These are phyloP conservation scores for Meteorus cinctellus DNA, from an alignment of 2,888 invertebrate genomes.

Conservation along the genomic window DNA sequence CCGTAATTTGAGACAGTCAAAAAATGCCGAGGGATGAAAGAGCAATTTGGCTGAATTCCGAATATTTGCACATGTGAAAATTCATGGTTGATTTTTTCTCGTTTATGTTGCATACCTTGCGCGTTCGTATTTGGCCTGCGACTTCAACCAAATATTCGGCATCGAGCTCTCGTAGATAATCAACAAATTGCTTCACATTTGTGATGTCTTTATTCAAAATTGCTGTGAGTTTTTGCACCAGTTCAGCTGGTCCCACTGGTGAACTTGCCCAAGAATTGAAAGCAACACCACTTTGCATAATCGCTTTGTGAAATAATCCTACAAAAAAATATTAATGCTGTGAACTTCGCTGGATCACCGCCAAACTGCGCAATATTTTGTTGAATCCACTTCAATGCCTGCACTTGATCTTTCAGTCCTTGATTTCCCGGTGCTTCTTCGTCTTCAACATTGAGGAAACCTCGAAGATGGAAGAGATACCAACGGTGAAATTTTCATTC, in stretches of 20 bases:
- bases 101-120: background rate
- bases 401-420: conserved; percentile 60
- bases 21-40: too few species aligned
- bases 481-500: too few species aligned
- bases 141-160: conserved; percentile 50
- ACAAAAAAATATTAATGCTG: background rate
- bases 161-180: conserved; percentile 61
- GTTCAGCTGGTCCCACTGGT: conserved; percentile 41
- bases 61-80: too few species aligned
- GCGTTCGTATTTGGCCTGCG: conserved; percentile 55
- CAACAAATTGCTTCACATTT: conserved; percentile 58
- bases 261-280: conserved; percentile 45
- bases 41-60: too few species aligned
- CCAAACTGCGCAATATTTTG: conserved; percentile 56
- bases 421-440: conserved; percentile 57
- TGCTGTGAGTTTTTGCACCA: conserved; percentile 51
- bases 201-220: conserved; percentile 53
- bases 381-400: conserved; percentile 57
- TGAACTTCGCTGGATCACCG: conserved; percentile 50
- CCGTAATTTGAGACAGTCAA: too few species aligned
- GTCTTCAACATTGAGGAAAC: conserved; percentile 51
- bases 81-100: too few species aligned
- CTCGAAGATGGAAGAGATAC: conserved; percentile 1
- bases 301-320: conserved; percentile 52
- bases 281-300: conserved; percentile 46